Percentiles rank a stretch among this genome's conserved stretches.
phyloP scores from a whole-genome alignment of 2,113 vertebrate genomes.

The Sinocyclocheilus rhinocerous region DNA sequence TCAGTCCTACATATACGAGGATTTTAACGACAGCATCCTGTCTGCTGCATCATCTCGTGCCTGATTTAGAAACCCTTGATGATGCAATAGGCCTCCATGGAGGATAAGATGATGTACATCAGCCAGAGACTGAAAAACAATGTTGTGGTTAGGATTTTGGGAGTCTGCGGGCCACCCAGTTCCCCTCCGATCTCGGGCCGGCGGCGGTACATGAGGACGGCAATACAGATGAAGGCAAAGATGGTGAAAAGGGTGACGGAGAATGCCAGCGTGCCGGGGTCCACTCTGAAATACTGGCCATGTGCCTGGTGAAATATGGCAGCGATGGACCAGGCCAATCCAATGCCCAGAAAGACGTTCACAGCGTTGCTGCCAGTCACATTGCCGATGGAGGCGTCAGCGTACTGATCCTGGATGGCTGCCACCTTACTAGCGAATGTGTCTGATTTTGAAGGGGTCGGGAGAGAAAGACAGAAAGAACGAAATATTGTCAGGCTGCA shows the following conservation, averaged over 20 bases:
- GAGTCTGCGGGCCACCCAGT: conserved; percentile 89
- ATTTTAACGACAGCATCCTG: background rate
- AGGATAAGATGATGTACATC: conserved; percentile 95
- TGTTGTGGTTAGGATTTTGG: conserved; percentile 86
- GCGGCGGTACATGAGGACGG: conserved; percentile 92
- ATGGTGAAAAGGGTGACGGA: conserved; percentile 98
- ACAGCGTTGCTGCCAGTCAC: conserved; percentile 97
- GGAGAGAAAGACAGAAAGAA: background rate
- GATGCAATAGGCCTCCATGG: conserved; percentile 97
- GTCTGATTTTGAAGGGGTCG: conserved; percentile 73
- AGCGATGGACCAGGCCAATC: conserved; percentile 96
- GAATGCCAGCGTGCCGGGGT: conserved; percentile 92
- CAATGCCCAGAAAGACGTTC: conserved; percentile 97
- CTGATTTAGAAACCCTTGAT: conserved; percentile 89
- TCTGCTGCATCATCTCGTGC: background rate
- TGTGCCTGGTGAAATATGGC: conserved; percentile 87
- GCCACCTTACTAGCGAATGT: conserved; percentile 97
- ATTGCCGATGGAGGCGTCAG: conserved; percentile 95
- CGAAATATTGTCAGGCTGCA: background rate
- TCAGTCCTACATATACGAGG: background rate
- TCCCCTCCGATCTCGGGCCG: conserved; percentile 93
- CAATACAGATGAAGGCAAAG: conserved; percentile 94
- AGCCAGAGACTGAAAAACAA: conserved; percentile 97
- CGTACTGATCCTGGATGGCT: conserved; percentile 94
- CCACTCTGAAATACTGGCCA: conserved; percentile 82